A percentile compares a stretch with the other conserved stretches of the same genome.
Conservation (phyloP, 2,113 vertebrate genomes). For the Hystrix cristata region DNA sequence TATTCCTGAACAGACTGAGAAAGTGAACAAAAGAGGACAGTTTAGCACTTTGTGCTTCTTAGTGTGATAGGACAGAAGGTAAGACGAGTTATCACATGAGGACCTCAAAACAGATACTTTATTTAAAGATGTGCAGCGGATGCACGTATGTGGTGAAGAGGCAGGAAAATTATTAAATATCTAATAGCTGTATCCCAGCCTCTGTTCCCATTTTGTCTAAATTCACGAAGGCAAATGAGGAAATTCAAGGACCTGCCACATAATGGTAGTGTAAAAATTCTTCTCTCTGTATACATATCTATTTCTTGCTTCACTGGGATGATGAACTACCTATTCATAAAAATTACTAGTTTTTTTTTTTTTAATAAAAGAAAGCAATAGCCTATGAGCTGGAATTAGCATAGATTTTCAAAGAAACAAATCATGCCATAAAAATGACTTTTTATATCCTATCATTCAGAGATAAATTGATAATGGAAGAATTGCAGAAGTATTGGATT, state of each 20-base stretch:
- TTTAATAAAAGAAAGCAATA: constrained; percentile 30
- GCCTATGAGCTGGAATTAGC: constrained; percentile 40
- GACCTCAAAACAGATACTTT: neutral
- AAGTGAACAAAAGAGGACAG: neutral
- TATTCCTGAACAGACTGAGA: neutral
- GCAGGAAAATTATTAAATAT: constrained; percentile 40
- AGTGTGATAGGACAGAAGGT: neutral
- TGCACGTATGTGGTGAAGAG: neutral
- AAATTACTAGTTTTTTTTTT: neutral
- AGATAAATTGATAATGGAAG: constrained; percentile 67
- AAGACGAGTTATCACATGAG: neutral
- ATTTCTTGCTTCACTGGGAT: constrained; percentile 36
- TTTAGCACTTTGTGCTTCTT: neutral
- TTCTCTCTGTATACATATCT: neutral
- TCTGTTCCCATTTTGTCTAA: constrained; percentile 16
- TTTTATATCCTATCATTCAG: constrained; percentile 52
- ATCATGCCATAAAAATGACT: constrained; percentile 60
- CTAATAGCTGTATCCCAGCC: neutral
- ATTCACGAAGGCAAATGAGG: constrained; percentile 26
- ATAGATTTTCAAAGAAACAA: constrained; percentile 69
- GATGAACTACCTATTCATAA: constrained; percentile 69
- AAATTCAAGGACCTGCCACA: constrained; percentile 1
- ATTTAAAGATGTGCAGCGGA: constrained; percentile 2
- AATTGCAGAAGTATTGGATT: constrained; percentile 61
- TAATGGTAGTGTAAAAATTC: neutral